Evolutionary conservation across 35 echinoderm and acorn worm species (phyloP).

Genomic region (Ophiothrix spiculata): DNA sequence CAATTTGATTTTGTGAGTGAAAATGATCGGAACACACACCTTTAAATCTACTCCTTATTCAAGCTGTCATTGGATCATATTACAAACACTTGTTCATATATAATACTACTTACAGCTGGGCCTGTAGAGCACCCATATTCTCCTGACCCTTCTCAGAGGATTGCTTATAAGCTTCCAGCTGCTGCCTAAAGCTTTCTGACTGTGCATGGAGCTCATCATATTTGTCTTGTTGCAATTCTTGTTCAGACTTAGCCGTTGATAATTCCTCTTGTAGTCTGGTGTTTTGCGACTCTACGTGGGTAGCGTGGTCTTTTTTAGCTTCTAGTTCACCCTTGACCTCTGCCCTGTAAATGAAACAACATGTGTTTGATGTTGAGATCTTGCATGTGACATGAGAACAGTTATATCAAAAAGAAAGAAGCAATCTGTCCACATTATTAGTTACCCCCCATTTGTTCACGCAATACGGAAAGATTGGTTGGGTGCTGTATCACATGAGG

Average conservation of each 20-base stretch:
- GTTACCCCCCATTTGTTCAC: too few species aligned
- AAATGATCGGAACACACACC: too few species aligned
- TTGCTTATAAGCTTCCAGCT: slow-evolving; percentile 49
- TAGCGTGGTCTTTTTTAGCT: not conserved
- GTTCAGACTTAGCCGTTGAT: not conserved
- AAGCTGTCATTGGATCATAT: too few species aligned
- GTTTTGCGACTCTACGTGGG: slow-evolving; percentile 15
- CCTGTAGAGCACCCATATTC: slow-evolving; percentile 59
- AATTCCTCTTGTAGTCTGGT: slow-evolving; percentile 47
- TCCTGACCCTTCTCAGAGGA: slow-evolving; percentile 54
- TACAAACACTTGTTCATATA: too few species aligned
- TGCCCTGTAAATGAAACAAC: not conserved
- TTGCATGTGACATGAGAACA: not conserved
- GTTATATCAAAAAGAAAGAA: too few species aligned
- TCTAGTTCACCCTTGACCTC: not conserved
- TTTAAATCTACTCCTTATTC: too few species aligned
- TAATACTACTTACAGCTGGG: slow-evolving; percentile 59
- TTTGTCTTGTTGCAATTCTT: not conserved
- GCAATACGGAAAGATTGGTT: too few species aligned
- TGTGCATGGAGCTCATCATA: slow-evolving; percentile 42
- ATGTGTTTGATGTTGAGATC: not conserved
- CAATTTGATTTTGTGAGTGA: too few species aligned
- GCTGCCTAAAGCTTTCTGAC: slow-evolving; percentile 64
- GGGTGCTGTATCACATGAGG: too few species aligned
- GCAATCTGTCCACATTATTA: too few species aligned